Evolutionary conservation across 2,888 invertebrate species (phyloP), one percentile per base, ranked within the genome.

Genomic region (Clivina fossor): DNA sequence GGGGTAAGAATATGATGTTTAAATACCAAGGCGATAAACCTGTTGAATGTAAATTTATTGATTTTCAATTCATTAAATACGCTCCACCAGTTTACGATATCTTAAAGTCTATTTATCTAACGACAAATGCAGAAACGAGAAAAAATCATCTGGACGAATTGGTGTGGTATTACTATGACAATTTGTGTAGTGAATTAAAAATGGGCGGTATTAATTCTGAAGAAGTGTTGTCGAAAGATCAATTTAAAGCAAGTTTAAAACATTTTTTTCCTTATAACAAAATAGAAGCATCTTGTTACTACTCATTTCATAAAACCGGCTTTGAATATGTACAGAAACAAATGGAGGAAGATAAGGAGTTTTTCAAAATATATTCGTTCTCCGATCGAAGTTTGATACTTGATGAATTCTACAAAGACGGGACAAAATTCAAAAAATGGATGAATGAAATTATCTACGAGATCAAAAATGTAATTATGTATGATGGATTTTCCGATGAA

Each of bases 401-500:
- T 11, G 15, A 15, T 3, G 47, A 47, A 38, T n/a, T n/a, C 22
- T 47, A 11, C 47, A 47, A 15, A 46, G 20, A 46, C n/a, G 44
- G 44, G 15, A 28, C 47, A 18, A 38, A 46, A 18, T 55, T 40
- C 15, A 46, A 55, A 20, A 55, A 22, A 30, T 47, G 40, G 38
- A 15, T 55, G 30, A 47, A 55, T 20, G 55, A 55, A 38, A 37
- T 55, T 26, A 20, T 55, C 2, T 32, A 30, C 16, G 55, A 55
- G 40, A 55, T 55, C n/a, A 55, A 38, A 40, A 40, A 56, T 47
- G 35, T 60, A 22, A 53, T 58, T 32, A 46, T 19, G 1, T 41
- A 58, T 32, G 54, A 57, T 13, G 41, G 56, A 26, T 58, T 61
- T 43, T 46, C 61, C n/a, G 44, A 59, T 28, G 65, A 67, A 59